phyloP scores from a whole-genome alignment of 1,140 invertebrate genomes.

The Drosophila repleta region DNA sequence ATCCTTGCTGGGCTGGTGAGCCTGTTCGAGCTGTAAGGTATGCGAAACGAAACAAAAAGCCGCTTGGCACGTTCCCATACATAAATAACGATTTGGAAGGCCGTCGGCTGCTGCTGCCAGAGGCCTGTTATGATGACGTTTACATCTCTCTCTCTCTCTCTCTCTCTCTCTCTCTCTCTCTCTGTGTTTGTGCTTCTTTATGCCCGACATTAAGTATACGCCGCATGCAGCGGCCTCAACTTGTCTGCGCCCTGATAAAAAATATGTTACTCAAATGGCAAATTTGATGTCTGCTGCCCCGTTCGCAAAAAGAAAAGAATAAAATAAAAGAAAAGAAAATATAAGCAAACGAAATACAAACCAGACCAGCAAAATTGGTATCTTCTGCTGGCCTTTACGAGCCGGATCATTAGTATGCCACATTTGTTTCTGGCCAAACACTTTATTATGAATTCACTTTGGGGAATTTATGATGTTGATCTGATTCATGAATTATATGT shows the following conservation, averaged over 20 bases:
- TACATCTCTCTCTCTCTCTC: slow-evolving; percentile 1
- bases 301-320: not conserved
- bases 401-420: slow-evolving; percentile 34
- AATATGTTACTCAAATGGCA: slow-evolving; percentile 26
- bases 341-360: not conserved
- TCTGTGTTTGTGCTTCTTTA: slow-evolving; percentile 2
- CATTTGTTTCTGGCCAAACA: slow-evolving; percentile 25
- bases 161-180: not conserved
- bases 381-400: slow-evolving; percentile 33
- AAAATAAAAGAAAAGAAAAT: not conserved
- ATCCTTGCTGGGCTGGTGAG: slow-evolving; percentile 2
- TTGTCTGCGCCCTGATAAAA: slow-evolving; percentile 15
- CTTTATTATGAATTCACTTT: slow-evolving; percentile 21
- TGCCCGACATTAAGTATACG: slow-evolving; percentile 56
- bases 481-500: slow-evolving; percentile 22
- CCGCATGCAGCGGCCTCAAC: slow-evolving; percentile 31
- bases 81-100: slow-evolving; percentile 58
- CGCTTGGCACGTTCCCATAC: slow-evolving; percentile 53
- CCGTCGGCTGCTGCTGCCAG: slow-evolving; percentile 34
- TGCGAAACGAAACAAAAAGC: slow-evolving; percentile 27
- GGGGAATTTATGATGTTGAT: slow-evolving; percentile 27
- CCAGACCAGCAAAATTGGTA: slow-evolving; percentile 6
- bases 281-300: slow-evolving; percentile 7
- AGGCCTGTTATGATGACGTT: slow-evolving; percentile 54
- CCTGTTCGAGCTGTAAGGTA: not conserved